Percentiles rank a stretch among this genome's conserved stretches.
Conservation (phyloP, 1,140 invertebrate genomes). For the Saxidomus purpurata region DNA sequence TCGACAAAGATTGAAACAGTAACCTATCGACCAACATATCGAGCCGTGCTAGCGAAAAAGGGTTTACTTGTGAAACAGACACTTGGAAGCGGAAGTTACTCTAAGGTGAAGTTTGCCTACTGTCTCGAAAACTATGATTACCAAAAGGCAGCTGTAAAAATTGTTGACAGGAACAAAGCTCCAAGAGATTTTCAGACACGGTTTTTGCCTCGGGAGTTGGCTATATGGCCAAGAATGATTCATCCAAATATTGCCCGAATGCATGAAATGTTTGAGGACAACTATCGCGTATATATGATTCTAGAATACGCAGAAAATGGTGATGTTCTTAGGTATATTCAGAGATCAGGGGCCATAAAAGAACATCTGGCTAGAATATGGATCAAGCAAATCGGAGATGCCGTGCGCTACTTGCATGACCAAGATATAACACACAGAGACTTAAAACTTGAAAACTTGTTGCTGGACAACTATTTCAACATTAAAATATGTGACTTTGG, state of each 20-base stretch:
- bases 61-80: slow-evolving; percentile 81
- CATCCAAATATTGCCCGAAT: slow-evolving; percentile 94
- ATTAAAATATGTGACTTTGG: slow-evolving; percentile 97
- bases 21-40: slow-evolving; percentile 82
- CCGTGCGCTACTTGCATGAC: slow-evolving; percentile 94
- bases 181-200: slow-evolving; percentile 94
- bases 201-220: slow-evolving; percentile 96
- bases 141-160: slow-evolving; percentile 93
- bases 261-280: slow-evolving; percentile 84
- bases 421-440: slow-evolving; percentile 95
- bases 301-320: slow-evolving; percentile 83
- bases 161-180: slow-evolving; percentile 92
- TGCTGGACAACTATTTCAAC: slow-evolving; percentile 93
- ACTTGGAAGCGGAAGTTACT: slow-evolving; percentile 84
- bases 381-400: slow-evolving; percentile 86
- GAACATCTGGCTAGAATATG: slow-evolving; percentile 81
- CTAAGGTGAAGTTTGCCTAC: slow-evolving; percentile 84
- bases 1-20: slow-evolving; percentile 76
- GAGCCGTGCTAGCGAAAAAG: slow-evolving; percentile 81
- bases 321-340: slow-evolving; percentile 84
- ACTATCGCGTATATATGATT: slow-evolving; percentile 82
- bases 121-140: slow-evolving; percentile 72
- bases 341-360: slow-evolving; percentile 83
- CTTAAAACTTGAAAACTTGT: slow-evolving; percentile 96
- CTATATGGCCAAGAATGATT: slow-evolving; percentile 95